Base-by-base conservation (phyloP, 2,797 vertebrate species). In the Typhlichthys eigenmanni region DNA sequence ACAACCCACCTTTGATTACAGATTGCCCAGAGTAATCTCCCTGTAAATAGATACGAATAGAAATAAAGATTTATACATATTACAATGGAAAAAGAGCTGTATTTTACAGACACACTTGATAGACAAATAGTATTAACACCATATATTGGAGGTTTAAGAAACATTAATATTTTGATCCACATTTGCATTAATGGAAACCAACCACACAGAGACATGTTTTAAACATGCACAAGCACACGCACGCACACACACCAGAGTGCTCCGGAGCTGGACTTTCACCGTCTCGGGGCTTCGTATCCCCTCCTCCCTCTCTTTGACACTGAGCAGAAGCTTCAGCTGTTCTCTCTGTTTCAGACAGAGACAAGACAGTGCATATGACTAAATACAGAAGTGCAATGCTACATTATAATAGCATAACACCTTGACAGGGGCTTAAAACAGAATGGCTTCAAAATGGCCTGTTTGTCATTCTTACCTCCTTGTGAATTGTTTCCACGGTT, bases 251-350 rank as follows among this genome's bases (percentile, higher is more conserved):
- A 98, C 98, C 95, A 98, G 83, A 58, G 92, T 93, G 72, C 93
- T 95, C 67, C 92, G 93, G 60, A 95, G 92, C 80, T 96, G 95
- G 38, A 94, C 95, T 85, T 93, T 97, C 72, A 98, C 94, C 5
- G 93, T 94, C 64, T 98, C 97, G 6, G 88, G 84, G 49, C 91
- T 90, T 77, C 93, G 91, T 60, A 92, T 73, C 8, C 93, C 95
- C 74, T 98, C 96, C 17, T 98, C 96, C 69, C 93, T 90, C 19
- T 97, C 96, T 83, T 95, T 96, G 72, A 89, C 68, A 57, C 78
- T 68, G 55, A 97, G 88, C 55, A 95, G 85, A 51, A 88, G 89
- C 88, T 94, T 96, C 78, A 97, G 46, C 32, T 97, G 93, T 64
- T 97, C 96, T 76, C 91, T 96, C 96, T 98, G 87, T 73, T 88